Conservation (phyloP, 1,140 invertebrate species). For the Drosophila athabasca region DNA sequence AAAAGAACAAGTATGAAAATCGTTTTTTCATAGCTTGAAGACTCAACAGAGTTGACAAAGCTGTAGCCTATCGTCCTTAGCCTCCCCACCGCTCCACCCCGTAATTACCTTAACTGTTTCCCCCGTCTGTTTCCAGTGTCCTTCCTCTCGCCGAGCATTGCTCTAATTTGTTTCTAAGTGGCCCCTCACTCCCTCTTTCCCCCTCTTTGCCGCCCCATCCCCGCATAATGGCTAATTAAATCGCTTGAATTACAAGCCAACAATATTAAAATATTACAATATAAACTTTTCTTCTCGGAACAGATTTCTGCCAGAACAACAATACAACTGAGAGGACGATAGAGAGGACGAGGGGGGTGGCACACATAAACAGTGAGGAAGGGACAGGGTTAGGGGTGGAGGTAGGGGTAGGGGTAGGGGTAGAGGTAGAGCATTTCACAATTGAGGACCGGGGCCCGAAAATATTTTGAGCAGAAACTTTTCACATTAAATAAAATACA, state of each 20-base stretch:
- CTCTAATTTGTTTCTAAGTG: constrained; percentile 78
- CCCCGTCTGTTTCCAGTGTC: not conserved
- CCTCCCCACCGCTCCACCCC: not conserved
- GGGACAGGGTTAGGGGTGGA: not conserved
- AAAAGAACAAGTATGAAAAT: not conserved
- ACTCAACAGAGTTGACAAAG: constrained; percentile 23
- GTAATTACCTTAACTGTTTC: constrained; percentile 23
- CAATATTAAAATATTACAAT: constrained; percentile 82
- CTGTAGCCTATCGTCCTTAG: not conserved
- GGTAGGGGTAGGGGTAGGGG: too few relatives aligned
- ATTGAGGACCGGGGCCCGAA: constrained; percentile 50
- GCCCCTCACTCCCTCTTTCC: constrained; percentile 22
- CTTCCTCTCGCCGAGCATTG: constrained; percentile 40
- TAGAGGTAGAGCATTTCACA: constrained; percentile 18
- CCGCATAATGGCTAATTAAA: constrained; percentile 77
- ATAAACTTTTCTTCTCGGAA: constrained; percentile 68
- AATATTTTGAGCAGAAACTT: constrained; percentile 74
- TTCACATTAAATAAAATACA: constrained; percentile 83
- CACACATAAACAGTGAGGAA: not conserved
- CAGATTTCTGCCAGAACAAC: constrained; percentile 53
- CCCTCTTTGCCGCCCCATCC: constrained; percentile 11
- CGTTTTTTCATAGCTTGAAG: not conserved
- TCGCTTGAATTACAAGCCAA: constrained; percentile 75
- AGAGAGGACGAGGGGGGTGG: not conserved
- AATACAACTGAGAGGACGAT: constrained; percentile 21